Conservation (phyloP, 2,888 invertebrate species). For the Deroplatys truncata region DNA sequence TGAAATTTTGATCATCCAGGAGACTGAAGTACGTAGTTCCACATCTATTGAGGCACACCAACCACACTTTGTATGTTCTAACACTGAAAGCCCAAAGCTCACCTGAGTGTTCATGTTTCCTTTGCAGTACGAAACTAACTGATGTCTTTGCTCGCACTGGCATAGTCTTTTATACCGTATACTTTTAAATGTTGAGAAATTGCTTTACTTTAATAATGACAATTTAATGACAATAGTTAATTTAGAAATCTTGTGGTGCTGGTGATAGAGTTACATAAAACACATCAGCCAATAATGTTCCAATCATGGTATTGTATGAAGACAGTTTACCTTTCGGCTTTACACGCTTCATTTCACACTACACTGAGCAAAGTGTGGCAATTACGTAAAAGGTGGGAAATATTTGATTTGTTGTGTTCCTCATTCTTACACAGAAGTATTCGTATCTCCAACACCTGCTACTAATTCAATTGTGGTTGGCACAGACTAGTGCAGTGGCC, state of each 20-base stretch:
- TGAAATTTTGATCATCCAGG: not conserved
- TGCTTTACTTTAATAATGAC: not conserved
- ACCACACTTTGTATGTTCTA: too few relatives aligned
- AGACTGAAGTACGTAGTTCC: not conserved
- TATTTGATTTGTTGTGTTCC: not conserved
- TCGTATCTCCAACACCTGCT: not conserved
- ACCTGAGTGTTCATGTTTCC: not conserved
- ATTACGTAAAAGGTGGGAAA: not conserved
- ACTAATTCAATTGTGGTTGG: not conserved
- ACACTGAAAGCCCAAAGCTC: not conserved
- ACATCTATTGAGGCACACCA: too few relatives aligned
- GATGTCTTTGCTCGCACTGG: not conserved
- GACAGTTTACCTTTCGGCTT: not conserved
- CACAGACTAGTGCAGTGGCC: not conserved
- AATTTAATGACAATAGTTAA: not conserved
- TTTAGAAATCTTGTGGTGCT: not conserved
- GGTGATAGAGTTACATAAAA: not conserved
- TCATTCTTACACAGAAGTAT: not conserved
- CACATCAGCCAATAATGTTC: not conserved
- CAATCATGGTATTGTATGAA: not conserved
- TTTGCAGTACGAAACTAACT: not conserved
- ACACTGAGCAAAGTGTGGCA: not conserved
- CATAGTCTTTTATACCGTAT: not conserved
- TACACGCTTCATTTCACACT: not conserved
- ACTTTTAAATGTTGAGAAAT: not conserved